Conservation (phyloP, 1,140 invertebrate species). For the Drosophila parabipectinata region DNA sequence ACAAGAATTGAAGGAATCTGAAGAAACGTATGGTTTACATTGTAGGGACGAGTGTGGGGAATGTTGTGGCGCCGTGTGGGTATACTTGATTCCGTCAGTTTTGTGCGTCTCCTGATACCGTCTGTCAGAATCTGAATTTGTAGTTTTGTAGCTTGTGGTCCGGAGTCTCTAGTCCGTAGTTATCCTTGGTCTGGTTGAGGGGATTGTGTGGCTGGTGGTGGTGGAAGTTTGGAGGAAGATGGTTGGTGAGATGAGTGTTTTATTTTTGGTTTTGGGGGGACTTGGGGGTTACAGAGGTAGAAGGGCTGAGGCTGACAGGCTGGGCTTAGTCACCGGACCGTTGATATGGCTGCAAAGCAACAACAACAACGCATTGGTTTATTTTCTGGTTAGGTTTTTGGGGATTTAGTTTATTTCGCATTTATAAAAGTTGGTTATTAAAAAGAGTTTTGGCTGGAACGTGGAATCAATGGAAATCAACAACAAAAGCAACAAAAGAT, state of each 20-base stretch:
- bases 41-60: slow-evolving; percentile 30
- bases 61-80: slow-evolving; percentile 33
- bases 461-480: slow-evolving; percentile 64
- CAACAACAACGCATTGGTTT: slow-evolving; percentile 66
- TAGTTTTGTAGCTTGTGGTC: not conserved
- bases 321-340: slow-evolving; percentile 84
- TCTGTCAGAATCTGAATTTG: not conserved
- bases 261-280: slow-evolving; percentile 22
- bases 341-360: slow-evolving; percentile 84
- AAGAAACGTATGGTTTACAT: slow-evolving; percentile 65
- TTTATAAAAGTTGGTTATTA: slow-evolving; percentile 7
- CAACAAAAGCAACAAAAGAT: slow-evolving; percentile 24
- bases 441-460: slow-evolving; percentile 24
- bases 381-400: slow-evolving; percentile 10
- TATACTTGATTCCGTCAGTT: not conserved
- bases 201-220: not conserved
- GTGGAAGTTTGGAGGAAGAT: not conserved
- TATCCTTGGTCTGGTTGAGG: slow-evolving; percentile 32
- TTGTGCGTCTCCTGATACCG: slow-evolving; percentile 15
- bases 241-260: slow-evolving; percentile 21
- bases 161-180: slow-evolving; percentile 21
- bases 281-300: slow-evolving; percentile 30
- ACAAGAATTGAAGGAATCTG: slow-evolving; percentile 60
- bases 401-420: not conserved
- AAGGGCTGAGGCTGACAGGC: slow-evolving; percentile 48